Evolutionary conservation across 2,113 vertebrate species (phyloP).

Genomic region (Heptranchias perlo): DNA sequence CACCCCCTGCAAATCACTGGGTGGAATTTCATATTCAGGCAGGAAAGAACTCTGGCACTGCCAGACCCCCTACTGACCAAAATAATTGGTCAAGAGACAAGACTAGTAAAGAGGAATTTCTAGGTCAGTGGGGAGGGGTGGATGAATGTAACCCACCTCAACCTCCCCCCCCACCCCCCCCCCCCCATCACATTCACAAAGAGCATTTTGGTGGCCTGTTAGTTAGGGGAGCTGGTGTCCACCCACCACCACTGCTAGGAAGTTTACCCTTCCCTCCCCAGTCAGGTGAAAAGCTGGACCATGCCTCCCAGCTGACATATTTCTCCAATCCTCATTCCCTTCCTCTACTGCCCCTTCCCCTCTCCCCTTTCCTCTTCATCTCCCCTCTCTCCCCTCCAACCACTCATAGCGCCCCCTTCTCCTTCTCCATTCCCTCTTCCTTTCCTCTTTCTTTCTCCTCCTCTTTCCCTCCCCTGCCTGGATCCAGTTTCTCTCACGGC

Average conservation of each 20-base stretch:
- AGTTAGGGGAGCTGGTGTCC: background rate
- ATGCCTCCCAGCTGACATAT: background rate
- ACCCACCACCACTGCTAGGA: background rate
- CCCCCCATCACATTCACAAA: no score
- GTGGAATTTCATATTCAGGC: background rate
- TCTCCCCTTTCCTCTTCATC: background rate
- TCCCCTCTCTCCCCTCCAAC: background rate
- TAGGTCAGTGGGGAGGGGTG: background rate
- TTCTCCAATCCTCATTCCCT: background rate
- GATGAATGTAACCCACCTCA: background rate
- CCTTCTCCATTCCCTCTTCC: background rate
- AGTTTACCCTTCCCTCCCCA: background rate
- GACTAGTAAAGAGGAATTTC: background rate
- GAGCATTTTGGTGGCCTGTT: background rate
- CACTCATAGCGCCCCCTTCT: background rate
- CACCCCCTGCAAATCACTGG: background rate
- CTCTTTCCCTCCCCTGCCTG: background rate
- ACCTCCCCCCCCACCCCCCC: background rate
- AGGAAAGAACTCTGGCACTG: background rate
- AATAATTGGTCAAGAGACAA: background rate
- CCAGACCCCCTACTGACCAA: background rate
- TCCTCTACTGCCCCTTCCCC: background rate
- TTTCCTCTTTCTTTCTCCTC: no score
- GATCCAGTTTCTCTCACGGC: background rate
- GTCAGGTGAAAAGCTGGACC: background rate